These are phyloP conservation scores for Aphrocallistes beatrix DNA, from an alignment of 37 sponge, comb jelly and placozoan species.

Conservation along the genomic window DNA sequence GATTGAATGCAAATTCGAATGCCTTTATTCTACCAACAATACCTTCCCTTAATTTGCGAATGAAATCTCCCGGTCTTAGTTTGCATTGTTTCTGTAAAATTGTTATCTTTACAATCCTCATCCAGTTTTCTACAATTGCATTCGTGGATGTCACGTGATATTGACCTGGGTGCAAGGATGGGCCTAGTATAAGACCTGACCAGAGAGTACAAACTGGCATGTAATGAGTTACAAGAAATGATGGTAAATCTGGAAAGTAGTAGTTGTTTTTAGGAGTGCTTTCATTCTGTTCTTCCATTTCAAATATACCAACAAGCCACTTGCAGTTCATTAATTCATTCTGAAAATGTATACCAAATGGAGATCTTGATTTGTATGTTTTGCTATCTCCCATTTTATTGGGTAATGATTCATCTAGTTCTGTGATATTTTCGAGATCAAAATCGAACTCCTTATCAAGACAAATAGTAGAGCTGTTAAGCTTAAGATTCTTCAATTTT, in stretches of 20 bases:
- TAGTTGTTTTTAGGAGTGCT: not conserved
- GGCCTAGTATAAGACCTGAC: not conserved
- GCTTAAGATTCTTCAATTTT: no score
- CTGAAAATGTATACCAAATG: not conserved
- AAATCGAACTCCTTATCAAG: no score
- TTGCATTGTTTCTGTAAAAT: not conserved
- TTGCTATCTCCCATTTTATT: not conserved
- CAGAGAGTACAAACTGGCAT: not conserved
- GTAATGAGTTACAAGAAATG: not conserved
- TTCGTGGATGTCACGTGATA: not conserved
- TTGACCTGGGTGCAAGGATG: not conserved
- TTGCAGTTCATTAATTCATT: not conserved
- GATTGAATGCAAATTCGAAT: not conserved
- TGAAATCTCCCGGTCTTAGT: not conserved
- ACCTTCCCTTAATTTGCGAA: not conserved
- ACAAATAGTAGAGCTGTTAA: no score
- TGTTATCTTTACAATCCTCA: not conserved
- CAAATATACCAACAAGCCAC: not conserved
- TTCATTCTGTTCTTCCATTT: not conserved
- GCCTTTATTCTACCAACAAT: constrained; percentile 7
- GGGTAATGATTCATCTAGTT: not conserved
- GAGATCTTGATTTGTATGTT: no score
- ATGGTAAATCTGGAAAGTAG: not conserved
- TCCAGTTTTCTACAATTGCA: not conserved
- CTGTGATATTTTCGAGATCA: no score